Evolutionary conservation across 1,140 invertebrate species (phyloP).

Genomic region (Heterodera carotae): DNA sequence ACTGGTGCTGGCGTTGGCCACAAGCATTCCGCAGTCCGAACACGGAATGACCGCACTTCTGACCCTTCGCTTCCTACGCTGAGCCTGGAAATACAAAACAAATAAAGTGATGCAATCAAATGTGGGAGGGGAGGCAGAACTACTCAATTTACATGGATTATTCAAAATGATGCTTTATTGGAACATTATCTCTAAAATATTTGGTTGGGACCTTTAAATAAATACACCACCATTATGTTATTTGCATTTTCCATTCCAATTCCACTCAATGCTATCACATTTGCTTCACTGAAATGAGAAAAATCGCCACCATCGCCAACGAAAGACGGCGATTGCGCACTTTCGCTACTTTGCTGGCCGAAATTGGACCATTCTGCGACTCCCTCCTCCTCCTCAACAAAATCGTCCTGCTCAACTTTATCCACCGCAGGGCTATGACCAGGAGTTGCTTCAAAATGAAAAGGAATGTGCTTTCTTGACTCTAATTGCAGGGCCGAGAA

Average conservation of each 20-base stretch:
- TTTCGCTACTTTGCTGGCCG: background rate
- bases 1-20: constrained; percentile 1
- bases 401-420: background rate
- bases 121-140: too few relatives aligned
- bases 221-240: too few relatives aligned
- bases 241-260: background rate
- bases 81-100: background rate
- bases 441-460: background rate
- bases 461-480: too few relatives aligned
- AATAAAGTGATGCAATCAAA: too few relatives aligned
- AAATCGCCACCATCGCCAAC: background rate
- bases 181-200: too few relatives aligned
- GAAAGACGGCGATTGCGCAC: background rate
- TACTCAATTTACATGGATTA: too few relatives aligned
- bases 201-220: too few relatives aligned
- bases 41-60: background rate
- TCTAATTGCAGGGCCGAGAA: too few relatives aligned
- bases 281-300: background rate
- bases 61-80: background rate
- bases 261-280: background rate
- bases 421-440: background rate
- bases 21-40: background rate
- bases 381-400: background rate
- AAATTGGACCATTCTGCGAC: background rate
- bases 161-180: too few relatives aligned